phyloP scores from a whole-genome alignment of 2,113 vertebrate species.

The Eidolon helvum region DNA sequence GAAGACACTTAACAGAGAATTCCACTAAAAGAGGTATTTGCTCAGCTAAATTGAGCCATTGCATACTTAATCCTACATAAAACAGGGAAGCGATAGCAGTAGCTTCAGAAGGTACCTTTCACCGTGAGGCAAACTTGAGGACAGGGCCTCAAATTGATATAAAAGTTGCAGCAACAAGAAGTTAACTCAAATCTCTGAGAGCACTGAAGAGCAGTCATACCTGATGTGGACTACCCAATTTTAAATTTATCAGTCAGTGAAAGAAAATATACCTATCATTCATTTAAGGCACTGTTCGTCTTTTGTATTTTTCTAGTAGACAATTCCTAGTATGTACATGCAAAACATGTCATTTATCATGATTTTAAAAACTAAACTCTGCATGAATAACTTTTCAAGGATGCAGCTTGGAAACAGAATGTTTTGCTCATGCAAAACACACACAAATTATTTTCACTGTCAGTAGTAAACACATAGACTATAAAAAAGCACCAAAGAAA shows the following conservation, averaged over 20 bases:
- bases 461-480: background rate
- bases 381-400: background rate
- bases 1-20: background rate
- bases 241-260: background rate
- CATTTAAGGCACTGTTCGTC: background rate
- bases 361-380: background rate
- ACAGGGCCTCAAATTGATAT: background rate
- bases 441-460: background rate
- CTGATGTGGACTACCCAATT: background rate
- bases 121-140: background rate
- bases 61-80: background rate
- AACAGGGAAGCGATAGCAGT: no score
- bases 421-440: background rate
- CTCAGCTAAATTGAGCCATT: background rate
- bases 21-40: no score
- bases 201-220: accelerated
- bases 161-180: background rate
- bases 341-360: background rate
- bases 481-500: background rate
- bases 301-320: background rate
- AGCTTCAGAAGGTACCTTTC: background rate
- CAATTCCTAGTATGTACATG: background rate
- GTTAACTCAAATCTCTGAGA: no score
- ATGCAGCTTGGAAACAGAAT: background rate
- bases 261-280: background rate